Evolutionary conservation across 2,888 invertebrate genomes (phyloP).

Genomic region (Platerodrilus igneus): DNA sequence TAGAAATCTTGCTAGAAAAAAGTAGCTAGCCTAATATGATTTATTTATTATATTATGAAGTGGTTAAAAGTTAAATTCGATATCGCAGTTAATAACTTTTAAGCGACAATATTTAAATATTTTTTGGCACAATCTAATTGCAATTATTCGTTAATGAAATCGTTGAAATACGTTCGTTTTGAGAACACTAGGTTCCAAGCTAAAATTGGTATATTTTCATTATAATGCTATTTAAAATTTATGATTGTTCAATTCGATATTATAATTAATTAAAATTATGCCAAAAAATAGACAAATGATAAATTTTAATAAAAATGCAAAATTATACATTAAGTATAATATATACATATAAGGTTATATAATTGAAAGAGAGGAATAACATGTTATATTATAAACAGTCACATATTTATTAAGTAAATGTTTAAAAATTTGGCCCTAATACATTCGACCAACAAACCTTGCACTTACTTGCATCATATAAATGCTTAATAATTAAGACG

Average conservation of each 20-base stretch:
- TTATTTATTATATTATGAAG: too few species aligned
- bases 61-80: conserved; percentile 45
- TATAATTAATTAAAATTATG: conserved; percentile 24
- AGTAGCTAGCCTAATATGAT: conserved; percentile 45
- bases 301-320: conserved; percentile 30
- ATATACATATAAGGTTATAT: conserved; percentile 23
- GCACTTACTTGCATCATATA: conserved; percentile 8
- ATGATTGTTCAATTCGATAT: conserved; percentile 8
- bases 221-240: conserved; percentile 5
- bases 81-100: conserved; percentile 42
- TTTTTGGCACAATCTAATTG: conserved; percentile 21
- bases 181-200: neutral
- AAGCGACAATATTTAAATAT: conserved; percentile 23
- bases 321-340: conserved; percentile 37
- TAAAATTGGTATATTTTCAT: conserved; percentile 5
- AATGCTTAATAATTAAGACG: conserved; percentile 17
- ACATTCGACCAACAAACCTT: conserved; percentile 8
- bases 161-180: conserved; percentile 25
- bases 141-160: conserved; percentile 28
- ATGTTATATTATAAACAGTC: conserved; percentile 40
- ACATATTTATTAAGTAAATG: conserved; percentile 35
- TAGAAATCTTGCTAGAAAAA: conserved; percentile 43
- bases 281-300: conserved; percentile 32
- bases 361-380: conserved; percentile 39
- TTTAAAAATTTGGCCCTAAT: conserved; percentile 26